A percentile compares a stretch with the other conserved stretches of the same genome.
Evolutionary conservation across 2,113 vertebrate genomes (phyloP).

Genomic region (Prochilodus magdalenae): DNA sequence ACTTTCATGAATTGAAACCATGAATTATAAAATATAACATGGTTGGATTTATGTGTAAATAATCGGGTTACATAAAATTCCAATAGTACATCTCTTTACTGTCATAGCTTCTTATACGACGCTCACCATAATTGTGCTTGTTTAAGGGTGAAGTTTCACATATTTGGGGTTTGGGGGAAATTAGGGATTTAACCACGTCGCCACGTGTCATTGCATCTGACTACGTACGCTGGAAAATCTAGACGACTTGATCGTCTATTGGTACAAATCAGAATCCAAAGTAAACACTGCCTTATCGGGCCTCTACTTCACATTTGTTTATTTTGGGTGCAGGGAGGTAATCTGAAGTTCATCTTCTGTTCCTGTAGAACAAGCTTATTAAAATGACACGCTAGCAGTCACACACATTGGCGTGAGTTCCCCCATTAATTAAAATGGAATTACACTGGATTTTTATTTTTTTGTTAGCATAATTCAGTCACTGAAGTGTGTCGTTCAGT

Average conservation of each 20-base stretch:
- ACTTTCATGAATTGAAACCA: conserved; percentile 44
- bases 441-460: too few species aligned
- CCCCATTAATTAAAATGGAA: conserved; percentile 32
- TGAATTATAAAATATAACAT: conserved; percentile 32
- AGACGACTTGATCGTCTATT: conserved; percentile 68
- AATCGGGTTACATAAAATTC: conserved; percentile 17
- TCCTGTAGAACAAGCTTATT: conserved; percentile 48
- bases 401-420: neutral
- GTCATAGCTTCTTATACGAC: conserved; percentile 54
- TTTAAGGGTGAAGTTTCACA: conserved; percentile 65
- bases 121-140: conserved; percentile 65
- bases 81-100: conserved; percentile 30
- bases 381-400: conserved; percentile 48
- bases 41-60: conserved; percentile 28
- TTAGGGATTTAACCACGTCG: conserved; percentile 52
- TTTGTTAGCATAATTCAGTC: too few species aligned
- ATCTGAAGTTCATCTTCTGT: conserved; percentile 58
- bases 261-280: conserved; percentile 62
- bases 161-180: conserved; percentile 56
- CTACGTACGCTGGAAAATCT: conserved; percentile 63
- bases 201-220: conserved; percentile 63
- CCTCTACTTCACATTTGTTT: conserved; percentile 61
- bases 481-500: too few species aligned
- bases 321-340: conserved; percentile 59
- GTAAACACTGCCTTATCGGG: conserved; percentile 65